Evolutionary conservation across 2,888 invertebrate species (phyloP).

Genomic region (Meiosimyza decipiens): DNA sequence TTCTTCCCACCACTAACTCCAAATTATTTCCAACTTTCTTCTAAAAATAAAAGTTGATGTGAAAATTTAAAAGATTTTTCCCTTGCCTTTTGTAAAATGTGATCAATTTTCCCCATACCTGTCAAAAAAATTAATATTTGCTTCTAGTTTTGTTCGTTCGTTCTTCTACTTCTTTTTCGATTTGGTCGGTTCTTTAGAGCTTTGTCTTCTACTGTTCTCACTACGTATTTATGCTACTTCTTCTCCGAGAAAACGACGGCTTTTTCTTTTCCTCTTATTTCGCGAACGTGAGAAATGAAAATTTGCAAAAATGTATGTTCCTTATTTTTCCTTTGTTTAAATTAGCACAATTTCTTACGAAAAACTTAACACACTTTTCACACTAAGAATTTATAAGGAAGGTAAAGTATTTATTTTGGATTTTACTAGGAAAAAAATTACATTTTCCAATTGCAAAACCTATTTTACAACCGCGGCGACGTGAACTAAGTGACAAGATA

Average conservation of each 20-base stretch:
- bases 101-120: conserved; percentile 21
- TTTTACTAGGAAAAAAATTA: background rate
- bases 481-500: conserved; percentile 9
- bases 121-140: conserved; percentile 27
- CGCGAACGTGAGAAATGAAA: background rate
- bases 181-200: background rate
- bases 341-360: conserved; percentile 1
- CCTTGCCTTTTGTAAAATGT: conserved; percentile 15
- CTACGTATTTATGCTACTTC: conserved; percentile 4
- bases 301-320: conserved; percentile 13
- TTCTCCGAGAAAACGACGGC: background rate
- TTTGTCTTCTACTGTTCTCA: conserved; percentile 9
- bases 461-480: background rate
- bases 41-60: no score
- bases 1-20: no score
- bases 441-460: conserved; percentile 8
- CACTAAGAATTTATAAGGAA: background rate
- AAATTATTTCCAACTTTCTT: no score
- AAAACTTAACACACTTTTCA: background rate
- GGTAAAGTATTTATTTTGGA: background rate
- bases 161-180: background rate
- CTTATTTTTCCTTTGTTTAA: background rate
- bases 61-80: no score
- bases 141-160: background rate
- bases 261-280: conserved; percentile 5